phyloP scores from a whole-genome alignment of 1,140 invertebrate genomes.

The Lineus longissimus region DNA sequence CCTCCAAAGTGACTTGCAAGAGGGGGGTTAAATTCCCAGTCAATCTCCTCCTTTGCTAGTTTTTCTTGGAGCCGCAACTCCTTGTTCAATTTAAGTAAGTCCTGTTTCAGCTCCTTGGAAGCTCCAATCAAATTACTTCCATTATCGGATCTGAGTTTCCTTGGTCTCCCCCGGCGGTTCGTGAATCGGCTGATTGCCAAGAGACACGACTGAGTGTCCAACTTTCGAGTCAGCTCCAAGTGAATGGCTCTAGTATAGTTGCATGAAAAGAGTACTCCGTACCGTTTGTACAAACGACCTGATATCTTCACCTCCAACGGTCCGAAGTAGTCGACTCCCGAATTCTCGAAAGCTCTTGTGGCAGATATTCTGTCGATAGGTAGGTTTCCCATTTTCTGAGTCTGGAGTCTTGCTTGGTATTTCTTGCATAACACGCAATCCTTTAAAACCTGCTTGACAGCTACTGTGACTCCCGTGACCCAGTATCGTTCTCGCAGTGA shows the following conservation, averaged over 20 bases:
- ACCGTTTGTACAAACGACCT: neutral
- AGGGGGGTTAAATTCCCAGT: neutral
- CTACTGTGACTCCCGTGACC: neutral
- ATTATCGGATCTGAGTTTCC: neutral
- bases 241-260: constrained; percentile 1
- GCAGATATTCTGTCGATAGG: neutral
- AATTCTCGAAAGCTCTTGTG: neutral
- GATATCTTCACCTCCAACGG: neutral
- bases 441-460: neutral
- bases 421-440: neutral
- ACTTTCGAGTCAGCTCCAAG: neutral
- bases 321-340: constrained; percentile 4
- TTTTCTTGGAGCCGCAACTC: neutral
- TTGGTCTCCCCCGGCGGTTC: neutral
- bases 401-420: neutral
- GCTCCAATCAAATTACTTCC: neutral
- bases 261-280: constrained; percentile 4
- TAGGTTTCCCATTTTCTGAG: neutral
- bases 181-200: neutral
- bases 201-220: constrained; percentile 5
- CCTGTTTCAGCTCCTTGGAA: neutral
- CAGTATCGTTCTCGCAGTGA: neutral
- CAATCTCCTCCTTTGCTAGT: constrained; percentile 1
- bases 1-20: neutral
- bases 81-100: neutral